These are phyloP conservation scores for Dynastes maya DNA, from an alignment of 2,888 invertebrate species.

Conservation along the genomic window DNA sequence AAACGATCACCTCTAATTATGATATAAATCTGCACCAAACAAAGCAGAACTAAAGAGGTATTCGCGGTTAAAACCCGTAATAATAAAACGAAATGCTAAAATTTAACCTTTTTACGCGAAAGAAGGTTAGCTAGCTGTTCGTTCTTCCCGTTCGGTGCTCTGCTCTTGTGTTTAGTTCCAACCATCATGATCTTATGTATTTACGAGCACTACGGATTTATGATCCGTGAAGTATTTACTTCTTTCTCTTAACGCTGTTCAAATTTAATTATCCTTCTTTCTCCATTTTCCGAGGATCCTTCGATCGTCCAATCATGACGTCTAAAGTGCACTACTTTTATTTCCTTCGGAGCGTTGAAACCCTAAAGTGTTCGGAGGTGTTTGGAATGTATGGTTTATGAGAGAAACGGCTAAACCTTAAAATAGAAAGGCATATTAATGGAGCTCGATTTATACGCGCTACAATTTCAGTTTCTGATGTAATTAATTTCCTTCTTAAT, in stretches of 20 bases:
- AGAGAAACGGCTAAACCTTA: neutral
- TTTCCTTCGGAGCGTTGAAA: slow-evolving; percentile 25
- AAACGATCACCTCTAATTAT: slow-evolving; percentile 52
- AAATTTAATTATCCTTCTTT: slow-evolving; percentile 39
- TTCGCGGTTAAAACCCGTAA: slow-evolving; percentile 41
- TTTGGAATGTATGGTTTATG: neutral
- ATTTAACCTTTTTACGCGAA: slow-evolving; percentile 55
- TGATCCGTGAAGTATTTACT: slow-evolving; percentile 56
- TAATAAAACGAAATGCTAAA: slow-evolving; percentile 54
- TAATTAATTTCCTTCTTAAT: slow-evolving; percentile 31
- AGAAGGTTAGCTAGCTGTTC: slow-evolving; percentile 10
- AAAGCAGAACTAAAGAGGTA: slow-evolving; percentile 46
- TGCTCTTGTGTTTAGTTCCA: slow-evolving; percentile 30
- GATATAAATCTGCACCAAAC: slow-evolving; percentile 53
- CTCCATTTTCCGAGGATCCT: slow-evolving; percentile 35
- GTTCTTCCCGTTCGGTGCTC: slow-evolving; percentile 1
- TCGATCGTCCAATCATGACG: slow-evolving; percentile 30
- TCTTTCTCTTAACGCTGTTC: slow-evolving; percentile 41
- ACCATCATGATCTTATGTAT: slow-evolving; percentile 47
- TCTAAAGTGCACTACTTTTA: slow-evolving; percentile 30
- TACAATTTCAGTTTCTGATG: slow-evolving; percentile 27
- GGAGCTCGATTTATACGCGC: slow-evolving; percentile 14
- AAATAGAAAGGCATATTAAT: slow-evolving; percentile 36
- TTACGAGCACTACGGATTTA: slow-evolving; percentile 53
- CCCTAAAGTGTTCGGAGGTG: slow-evolving; percentile 27